Conservation (phyloP, 1,140 invertebrate genomes). For the Caerostris extrusa region DNA sequence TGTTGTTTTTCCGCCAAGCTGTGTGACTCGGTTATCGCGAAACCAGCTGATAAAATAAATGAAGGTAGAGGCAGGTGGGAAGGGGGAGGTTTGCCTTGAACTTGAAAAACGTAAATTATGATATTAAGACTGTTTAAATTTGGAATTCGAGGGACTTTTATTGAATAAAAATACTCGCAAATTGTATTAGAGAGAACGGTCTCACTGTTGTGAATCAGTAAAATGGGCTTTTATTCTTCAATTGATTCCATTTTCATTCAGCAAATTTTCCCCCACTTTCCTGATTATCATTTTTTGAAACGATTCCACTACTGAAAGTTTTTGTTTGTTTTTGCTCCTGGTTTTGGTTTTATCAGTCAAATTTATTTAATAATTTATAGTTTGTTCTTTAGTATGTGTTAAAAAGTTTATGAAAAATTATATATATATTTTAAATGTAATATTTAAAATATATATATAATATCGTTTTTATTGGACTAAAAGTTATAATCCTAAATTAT, state of each 20-base stretch:
- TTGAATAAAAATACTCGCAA: slow-evolving; percentile 24
- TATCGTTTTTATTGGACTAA: too few relatives aligned
- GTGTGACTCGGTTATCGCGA: background rate
- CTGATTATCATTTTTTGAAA: too few relatives aligned
- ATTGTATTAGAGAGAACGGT: slow-evolving; percentile 11
- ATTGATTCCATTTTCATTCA: background rate
- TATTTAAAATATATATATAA: too few relatives aligned
- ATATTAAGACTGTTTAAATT: slow-evolving; percentile 59
- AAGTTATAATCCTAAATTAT: too few relatives aligned
- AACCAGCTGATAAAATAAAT: slow-evolving; percentile 43
- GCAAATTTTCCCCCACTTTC: too few relatives aligned
- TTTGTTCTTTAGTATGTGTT: background rate
- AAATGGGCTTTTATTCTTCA: slow-evolving; percentile 3
- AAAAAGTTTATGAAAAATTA: too few relatives aligned
- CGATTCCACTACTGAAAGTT: too few relatives aligned
- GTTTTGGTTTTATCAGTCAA: background rate
- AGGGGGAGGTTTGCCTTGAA: slow-evolving; percentile 47
- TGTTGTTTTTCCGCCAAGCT: background rate
- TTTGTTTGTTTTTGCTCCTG: background rate
- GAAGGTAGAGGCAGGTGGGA: background rate
- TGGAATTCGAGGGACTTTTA: slow-evolving; percentile 27
- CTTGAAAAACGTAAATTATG: slow-evolving; percentile 58
- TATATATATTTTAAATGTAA: too few relatives aligned
- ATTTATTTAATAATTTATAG: background rate
- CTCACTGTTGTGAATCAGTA: background rate